Base-by-base conservation (phyloP, 2,797 vertebrate species). In the Centropyge bicolor region DNA sequence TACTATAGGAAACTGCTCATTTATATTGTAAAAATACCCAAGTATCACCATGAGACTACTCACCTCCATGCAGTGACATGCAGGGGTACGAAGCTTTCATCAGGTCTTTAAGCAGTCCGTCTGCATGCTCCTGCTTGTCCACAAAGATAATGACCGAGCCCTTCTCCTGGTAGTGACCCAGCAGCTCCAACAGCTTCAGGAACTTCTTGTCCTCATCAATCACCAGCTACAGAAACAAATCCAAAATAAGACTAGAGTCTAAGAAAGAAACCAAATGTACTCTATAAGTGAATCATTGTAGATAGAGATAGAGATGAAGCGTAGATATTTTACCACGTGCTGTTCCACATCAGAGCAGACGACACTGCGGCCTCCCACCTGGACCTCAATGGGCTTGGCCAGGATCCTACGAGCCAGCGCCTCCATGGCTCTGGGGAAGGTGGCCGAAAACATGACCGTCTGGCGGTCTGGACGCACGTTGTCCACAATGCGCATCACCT, bases 401-500 rank as follows among this genome's bases (percentile, higher is more conserved):
- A 99, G 93, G 91, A 99, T 99, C 83, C 98, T 95, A 13, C 98
- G 96, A 74, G 98, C 98, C 91, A 99, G 93, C 1, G 98, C 98
- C 92, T 99, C 98, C 98, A 99, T 99, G 67, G 98, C 97, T 94
- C 98, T 95, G 74, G 98, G 98, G 51, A 99, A 99, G 51, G 98
- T 99, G 78, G 98, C 98, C 0, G 98, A 99, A 93, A 99, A 99
- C 98, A 99, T 99, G 89, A 99, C 98, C 0, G 98, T 99, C 95
- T 99, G 98, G 11, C 98, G 96, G 85, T 99, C 98, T 4, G 98
- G 98, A 65, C 98, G 95, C 54, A 99, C 94, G 68, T 99, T 99
- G 93, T 99, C 98, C 90, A 99, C 96, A 82, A 99, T 99, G 67
- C 98, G 97, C 98, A 99, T 99, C 73, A 99, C 98, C 98, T 99